Conservation (phyloP, 1,140 invertebrate genomes). For the Chymomyza costata region DNA sequence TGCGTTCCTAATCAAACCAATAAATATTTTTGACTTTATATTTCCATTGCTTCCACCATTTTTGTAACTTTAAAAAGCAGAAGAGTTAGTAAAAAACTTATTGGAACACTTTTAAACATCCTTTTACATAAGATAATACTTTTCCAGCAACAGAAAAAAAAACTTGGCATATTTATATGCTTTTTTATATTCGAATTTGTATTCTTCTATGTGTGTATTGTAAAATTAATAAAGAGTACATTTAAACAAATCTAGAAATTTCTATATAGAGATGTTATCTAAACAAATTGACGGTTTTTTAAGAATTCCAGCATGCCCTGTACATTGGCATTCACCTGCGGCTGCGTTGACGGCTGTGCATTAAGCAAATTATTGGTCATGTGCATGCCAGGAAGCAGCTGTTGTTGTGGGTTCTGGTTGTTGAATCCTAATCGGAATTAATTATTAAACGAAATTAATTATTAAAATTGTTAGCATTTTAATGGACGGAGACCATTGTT, state of each 20-base stretch:
- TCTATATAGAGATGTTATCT: conserved; percentile 47
- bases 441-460: neutral
- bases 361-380: conserved; percentile 62
- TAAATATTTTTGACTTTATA: too few relatives aligned
- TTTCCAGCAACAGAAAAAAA: too few relatives aligned
- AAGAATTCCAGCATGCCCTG: conserved; percentile 74
- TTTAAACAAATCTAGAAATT: conserved; percentile 58
- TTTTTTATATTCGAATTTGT: conserved; percentile 59
- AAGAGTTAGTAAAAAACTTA: too few relatives aligned
- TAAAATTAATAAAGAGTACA: conserved; percentile 60
- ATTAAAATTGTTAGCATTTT: neutral
- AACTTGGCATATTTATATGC: conserved; percentile 10
- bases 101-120: too few relatives aligned
- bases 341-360: conserved; percentile 56
- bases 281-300: conserved; percentile 74
- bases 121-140: too few relatives aligned
- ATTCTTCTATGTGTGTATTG: conserved; percentile 52
- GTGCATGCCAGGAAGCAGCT: conserved; percentile 47
- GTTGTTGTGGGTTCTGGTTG: conserved; percentile 48
- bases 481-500: too few relatives aligned
- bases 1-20: too few relatives aligned
- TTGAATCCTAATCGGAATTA: conserved; percentile 40
- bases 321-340: conserved; percentile 74
- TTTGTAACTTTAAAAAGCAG: too few relatives aligned
- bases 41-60: too few relatives aligned